Evolutionary conservation across 1,140 invertebrate species (phyloP), one percentile per base, ranked within the genome.

Genomic region (Sarcophaga peregrina): DNA sequence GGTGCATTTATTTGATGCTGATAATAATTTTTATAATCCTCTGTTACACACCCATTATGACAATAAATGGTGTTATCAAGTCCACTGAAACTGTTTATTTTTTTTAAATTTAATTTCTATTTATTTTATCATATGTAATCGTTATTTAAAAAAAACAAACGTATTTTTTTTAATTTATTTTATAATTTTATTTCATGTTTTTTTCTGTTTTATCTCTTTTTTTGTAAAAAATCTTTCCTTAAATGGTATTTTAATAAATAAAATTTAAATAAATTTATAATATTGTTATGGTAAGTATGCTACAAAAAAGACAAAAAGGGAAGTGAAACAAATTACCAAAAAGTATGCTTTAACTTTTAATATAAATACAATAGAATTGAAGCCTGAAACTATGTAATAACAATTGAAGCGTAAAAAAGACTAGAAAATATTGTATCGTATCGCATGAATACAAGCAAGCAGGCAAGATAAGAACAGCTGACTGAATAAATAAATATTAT

Each of bases 401-500:
- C 62, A 17, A 68, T 68, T 68, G 62, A 68, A 68, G 62, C 20
- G 62, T 68, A 68, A 68, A 68, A 68, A 8, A 37, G n/a, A 37
- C 25, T 37, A 37, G 25, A 37, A 37, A 37, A 37, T 37, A 37
- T 37, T 4, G 25, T 37, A 37, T 37, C 25, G 25, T 4, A 37
- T 2, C 4, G 25, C 25, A 37, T 37, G 4, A 37, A 37, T 4
- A 37, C 4, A 37, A 37, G 25, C 25, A 37, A 37, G 25, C 25
- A 37, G 25, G 25, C 25, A 37, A 37, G 25, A 37, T 37, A 37
- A 37, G 25, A 37, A 37, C 25, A 4, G 25, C 25, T 37, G 25
- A 37, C 25, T 37, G 25, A 37, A 37, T 37, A 37, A 37, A 37
- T 37, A 4, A 37, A 37, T 37, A 37, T 37, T 1, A 37, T 37